Evolutionary conservation across 2,113 vertebrate species (phyloP).

Genomic region (Sterna hirundo): DNA sequence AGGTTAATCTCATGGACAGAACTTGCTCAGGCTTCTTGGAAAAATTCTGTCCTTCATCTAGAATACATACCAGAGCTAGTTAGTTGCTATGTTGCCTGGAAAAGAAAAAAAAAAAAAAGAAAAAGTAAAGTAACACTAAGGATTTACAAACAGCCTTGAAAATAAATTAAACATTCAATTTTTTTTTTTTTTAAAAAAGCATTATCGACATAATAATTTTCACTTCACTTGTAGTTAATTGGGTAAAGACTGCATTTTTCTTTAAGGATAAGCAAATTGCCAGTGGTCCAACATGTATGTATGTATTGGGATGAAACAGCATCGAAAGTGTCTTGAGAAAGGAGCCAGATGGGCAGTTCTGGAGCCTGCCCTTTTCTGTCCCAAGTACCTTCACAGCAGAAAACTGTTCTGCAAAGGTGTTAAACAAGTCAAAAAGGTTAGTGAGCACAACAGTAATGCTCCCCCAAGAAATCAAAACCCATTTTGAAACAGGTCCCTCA

Average conservation of each 20-base stretch:
- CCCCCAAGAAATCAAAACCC: neutral
- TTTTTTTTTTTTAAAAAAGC: neutral
- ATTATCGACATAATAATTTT: neutral
- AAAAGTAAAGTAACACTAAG: neutral
- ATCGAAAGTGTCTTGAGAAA: neutral
- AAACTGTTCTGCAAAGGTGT: neutral
- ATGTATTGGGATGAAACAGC: neutral
- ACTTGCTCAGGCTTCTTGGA: neutral
- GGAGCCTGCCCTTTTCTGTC: neutral
- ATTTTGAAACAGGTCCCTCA: neutral
- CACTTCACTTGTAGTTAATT: neutral
- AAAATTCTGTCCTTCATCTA: neutral
- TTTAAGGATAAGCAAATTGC: neutral
- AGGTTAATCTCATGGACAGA: neutral
- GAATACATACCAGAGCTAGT: neutral
- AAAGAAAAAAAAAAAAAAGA: fast-evolving
- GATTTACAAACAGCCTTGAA: neutral
- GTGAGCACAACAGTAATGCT: fast-evolving
- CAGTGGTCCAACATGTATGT: fast-evolving
- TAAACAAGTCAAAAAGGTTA: neutral
- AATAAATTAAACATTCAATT: neutral
- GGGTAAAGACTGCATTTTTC: neutral
- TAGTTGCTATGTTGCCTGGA: neutral
- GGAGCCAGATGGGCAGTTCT: neutral
- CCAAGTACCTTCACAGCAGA: neutral